Conservation (phyloP, 1,140 invertebrate species). For the Zophobas atratus region DNA sequence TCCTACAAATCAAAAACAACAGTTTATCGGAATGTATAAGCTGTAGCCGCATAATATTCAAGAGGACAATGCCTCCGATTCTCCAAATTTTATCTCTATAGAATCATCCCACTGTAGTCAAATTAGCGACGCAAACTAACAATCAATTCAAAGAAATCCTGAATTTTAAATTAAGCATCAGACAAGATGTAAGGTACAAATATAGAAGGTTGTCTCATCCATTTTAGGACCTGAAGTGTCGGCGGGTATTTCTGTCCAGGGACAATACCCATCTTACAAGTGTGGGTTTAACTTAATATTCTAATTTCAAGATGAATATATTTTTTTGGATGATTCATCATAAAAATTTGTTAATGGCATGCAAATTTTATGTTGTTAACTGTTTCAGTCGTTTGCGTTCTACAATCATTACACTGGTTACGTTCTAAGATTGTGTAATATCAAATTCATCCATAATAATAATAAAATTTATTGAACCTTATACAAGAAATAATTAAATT, state of each 20-base stretch:
- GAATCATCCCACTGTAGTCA: not conserved
- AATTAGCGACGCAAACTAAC: not conserved
- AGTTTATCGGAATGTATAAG: no score
- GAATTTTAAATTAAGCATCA: not conserved
- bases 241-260: not conserved
- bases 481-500: not conserved
- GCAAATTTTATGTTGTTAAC: no score
- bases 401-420: no score
- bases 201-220: constrained; percentile 15
- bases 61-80: no score
- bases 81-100: not conserved
- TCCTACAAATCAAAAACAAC: no score
- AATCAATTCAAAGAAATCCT: constrained; percentile 1
- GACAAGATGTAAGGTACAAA: not conserved
- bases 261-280: constrained; percentile 13
- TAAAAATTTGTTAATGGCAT: no score
- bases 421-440: not conserved
- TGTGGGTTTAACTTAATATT: constrained; percentile 15
- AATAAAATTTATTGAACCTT: no score
- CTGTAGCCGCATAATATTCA: no score
- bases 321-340: not conserved
- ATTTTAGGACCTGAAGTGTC: not conserved
- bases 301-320: not conserved
- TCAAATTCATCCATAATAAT: no score
- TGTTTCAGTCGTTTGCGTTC: no score